Base-by-base conservation (phyloP, 2,888 invertebrate species). In the Xylota sylvarum region DNA sequence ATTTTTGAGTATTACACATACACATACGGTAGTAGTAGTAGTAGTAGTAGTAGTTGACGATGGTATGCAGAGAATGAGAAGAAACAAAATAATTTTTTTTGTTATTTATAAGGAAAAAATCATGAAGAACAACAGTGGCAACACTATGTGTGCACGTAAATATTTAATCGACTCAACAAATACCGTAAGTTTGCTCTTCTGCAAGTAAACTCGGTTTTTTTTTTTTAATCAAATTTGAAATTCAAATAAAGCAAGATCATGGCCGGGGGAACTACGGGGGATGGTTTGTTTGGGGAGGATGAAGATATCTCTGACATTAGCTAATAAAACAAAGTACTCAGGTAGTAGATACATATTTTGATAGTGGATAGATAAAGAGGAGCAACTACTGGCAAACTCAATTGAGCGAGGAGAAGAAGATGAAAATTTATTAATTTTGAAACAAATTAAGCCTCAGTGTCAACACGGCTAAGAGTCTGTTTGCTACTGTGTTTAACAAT, bases 41-140 rank as follows among this genome's bases (percentile, higher is more conserved):
- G 76, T 76, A 48, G 74, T 74, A 17, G 74, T 64, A 48, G 69
- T 76, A 37, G 72, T 73, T 67, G 35, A 27, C 77, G 85, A 81
- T 85, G 85, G 85, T 85, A 85, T 85, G 85, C 85, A 85, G 85
- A 85, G 85, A 85, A 85, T 77, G 85, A 85, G 81, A 85, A 85
- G 85, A 85, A 85, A 85, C 70, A 85, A 85, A 81, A 56, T 77
- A 81, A 48, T 81, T 64, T 76, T 85, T 70, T 64, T 55, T 64
- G 65, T 85, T 85, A 81, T 80, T 77, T 84, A 58, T 60, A 60
- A 43, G 37, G 48, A 76, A 69, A 83, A 23, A 74, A 52, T 67
- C 56, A 67, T 37, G 32, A 67, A 74, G 64, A 84, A 84, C 79
- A 86, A 82, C 86, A 86, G 81, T 85, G 85, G 85, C 85, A 85